Conservation (phyloP, 1,140 invertebrate species). For the Drosophila ficusphila region DNA sequence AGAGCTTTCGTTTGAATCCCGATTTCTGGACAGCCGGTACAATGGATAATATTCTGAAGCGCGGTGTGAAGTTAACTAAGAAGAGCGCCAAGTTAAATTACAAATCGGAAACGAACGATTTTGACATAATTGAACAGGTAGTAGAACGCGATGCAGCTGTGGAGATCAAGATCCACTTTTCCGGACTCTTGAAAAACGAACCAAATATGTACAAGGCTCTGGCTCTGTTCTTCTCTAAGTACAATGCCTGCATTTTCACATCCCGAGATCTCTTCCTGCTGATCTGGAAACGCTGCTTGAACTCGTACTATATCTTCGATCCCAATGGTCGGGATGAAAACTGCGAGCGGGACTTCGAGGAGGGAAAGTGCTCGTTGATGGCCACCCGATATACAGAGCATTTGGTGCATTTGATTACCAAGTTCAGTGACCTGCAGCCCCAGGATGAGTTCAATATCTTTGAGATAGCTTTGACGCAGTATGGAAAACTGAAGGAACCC, state of each 20-base stretch:
- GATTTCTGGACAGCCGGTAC: slow-evolving; percentile 78
- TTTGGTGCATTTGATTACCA: slow-evolving; percentile 70
- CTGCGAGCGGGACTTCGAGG: slow-evolving; percentile 60
- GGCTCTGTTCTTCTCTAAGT: slow-evolving; percentile 68
- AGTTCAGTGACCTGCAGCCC: slow-evolving; percentile 56
- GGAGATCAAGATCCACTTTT: slow-evolving; percentile 61
- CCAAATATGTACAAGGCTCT: slow-evolving; percentile 76
- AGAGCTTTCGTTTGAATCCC: slow-evolving; percentile 73
- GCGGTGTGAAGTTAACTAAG: slow-evolving; percentile 59
- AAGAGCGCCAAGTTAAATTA: slow-evolving; percentile 55
- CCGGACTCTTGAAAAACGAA: slow-evolving; percentile 63
- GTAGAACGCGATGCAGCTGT: slow-evolving; percentile 55
- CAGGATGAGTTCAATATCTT: slow-evolving; percentile 68
- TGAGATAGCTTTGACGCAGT: slow-evolving; percentile 66
- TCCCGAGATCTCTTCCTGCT: slow-evolving; percentile 68
- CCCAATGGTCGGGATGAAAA: slow-evolving; percentile 69
- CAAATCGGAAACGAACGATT: slow-evolving; percentile 57
- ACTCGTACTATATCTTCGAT: slow-evolving; percentile 79
- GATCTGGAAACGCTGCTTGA: slow-evolving; percentile 77
- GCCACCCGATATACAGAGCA: slow-evolving; percentile 65
- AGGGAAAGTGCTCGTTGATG: slow-evolving; percentile 75
- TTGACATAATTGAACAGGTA: slow-evolving; percentile 76
- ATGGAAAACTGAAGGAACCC: slow-evolving; percentile 63
- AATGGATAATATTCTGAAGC: slow-evolving; percentile 69
- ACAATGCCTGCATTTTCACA: slow-evolving; percentile 70